Evolutionary conservation across 2,888 invertebrate species (phyloP).

Genomic region (Limnephilus rhombicus): DNA sequence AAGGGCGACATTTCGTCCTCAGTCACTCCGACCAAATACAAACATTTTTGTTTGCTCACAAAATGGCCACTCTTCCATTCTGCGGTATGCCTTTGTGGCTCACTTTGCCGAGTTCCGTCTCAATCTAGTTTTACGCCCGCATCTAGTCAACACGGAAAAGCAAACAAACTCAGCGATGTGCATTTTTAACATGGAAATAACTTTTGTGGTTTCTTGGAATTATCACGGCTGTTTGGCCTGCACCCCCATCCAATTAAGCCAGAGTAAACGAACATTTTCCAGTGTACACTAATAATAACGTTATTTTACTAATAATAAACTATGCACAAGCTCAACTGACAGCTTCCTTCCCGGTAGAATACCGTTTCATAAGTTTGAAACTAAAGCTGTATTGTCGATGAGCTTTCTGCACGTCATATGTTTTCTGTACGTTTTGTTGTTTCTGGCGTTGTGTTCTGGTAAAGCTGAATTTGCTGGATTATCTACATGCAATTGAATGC

Average conservation of each 20-base stretch:
- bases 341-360: neutral
- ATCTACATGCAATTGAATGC: neutral
- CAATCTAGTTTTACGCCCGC: slow-evolving; percentile 28
- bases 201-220: neutral
- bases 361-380: neutral
- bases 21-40: neutral
- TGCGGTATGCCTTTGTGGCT: slow-evolving; percentile 7
- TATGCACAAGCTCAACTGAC: neutral
- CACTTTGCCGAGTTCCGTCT: neutral
- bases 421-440: neutral
- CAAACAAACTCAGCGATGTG: neutral
- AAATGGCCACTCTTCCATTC: neutral
- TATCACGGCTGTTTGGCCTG: neutral
- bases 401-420: neutral
- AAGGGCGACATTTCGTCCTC: neutral
- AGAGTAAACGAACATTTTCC: slow-evolving; percentile 1
- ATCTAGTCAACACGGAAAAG: neutral
- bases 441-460: neutral
- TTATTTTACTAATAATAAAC: neutral
- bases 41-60: slow-evolving; percentile 13
- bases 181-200: neutral
- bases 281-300: neutral
- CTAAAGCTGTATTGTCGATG: neutral
- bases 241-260: neutral
- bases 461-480: neutral